phyloP scores from a whole-genome alignment of 2,888 invertebrate species.

The Aromia moschata region DNA sequence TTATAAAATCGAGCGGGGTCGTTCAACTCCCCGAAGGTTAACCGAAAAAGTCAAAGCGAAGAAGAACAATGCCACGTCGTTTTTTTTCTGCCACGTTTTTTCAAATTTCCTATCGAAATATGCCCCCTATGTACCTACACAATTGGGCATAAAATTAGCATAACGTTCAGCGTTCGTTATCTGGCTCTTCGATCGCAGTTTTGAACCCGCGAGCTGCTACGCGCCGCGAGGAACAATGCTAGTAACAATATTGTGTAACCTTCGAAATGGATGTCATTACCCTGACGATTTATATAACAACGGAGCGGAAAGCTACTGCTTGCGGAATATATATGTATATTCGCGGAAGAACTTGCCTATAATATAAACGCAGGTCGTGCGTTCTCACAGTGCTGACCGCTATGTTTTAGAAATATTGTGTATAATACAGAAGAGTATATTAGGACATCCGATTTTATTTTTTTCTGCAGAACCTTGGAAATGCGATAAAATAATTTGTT shows the following conservation, averaged over 20 bases:
- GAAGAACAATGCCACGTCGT: conserved; percentile 22
- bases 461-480: too few species aligned
- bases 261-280: conserved; percentile 38
- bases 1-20: conserved; percentile 12
- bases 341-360: background rate
- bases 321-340: conserved; percentile 6
- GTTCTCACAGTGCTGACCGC: background rate
- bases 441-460: too few species aligned
- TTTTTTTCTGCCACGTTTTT: conserved; percentile 3
- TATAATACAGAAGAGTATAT: too few species aligned
- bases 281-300: conserved; percentile 22
- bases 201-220: background rate
- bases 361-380: background rate
- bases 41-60: conserved; percentile 2
- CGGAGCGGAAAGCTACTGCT: conserved; percentile 10
- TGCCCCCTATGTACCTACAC: background rate
- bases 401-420: too few species aligned
- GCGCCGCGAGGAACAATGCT: conserved; percentile 22
- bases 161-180: conserved; percentile 5
- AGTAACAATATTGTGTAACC: conserved; percentile 35
- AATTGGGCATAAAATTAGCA: conserved; percentile 10
- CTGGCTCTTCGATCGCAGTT: background rate
- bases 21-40: conserved; percentile 15
- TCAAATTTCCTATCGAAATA: conserved; percentile 1
- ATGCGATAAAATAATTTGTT: too few species aligned